Evolutionary conservation across 2,888 invertebrate genomes (phyloP).

Genomic region (Xestia ashworthii): DNA sequence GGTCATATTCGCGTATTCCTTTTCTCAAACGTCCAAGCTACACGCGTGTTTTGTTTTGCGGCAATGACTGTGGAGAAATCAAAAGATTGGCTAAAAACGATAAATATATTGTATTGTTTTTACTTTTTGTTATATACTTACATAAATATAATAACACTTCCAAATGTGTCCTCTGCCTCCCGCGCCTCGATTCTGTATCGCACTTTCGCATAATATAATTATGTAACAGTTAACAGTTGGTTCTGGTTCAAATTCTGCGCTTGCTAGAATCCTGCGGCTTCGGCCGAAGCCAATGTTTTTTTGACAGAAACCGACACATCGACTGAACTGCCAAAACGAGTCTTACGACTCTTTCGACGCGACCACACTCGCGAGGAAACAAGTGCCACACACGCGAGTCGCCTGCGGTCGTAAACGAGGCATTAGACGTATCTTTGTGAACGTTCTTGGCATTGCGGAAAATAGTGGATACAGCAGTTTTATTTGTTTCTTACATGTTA

Average conservation of each 20-base stretch:
- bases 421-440: conserved; percentile 20
- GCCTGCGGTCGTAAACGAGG: neutral
- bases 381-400: neutral
- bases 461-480: conserved; percentile 38
- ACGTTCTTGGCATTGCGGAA: conserved; percentile 32
- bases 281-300: too few species aligned
- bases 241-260: too few species aligned
- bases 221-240: too few species aligned
- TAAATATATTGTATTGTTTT: neutral
- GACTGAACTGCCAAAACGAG: too few species aligned
- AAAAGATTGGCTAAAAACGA: neutral
- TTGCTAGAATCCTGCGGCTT: too few species aligned
- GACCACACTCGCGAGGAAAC: neutral
- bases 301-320: too few species aligned
- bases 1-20: neutral
- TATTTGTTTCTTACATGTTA: conserved; percentile 42
- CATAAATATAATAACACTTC: neutral
- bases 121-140: neutral
- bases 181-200: neutral
- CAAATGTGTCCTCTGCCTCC: neutral
- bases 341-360: too few species aligned
- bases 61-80: neutral
- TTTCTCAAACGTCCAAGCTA: neutral
- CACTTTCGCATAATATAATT: too few species aligned
- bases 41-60: neutral